Conservation (phyloP, 2,113 vertebrate species). For the Dendropsophus ebraccatus region DNA sequence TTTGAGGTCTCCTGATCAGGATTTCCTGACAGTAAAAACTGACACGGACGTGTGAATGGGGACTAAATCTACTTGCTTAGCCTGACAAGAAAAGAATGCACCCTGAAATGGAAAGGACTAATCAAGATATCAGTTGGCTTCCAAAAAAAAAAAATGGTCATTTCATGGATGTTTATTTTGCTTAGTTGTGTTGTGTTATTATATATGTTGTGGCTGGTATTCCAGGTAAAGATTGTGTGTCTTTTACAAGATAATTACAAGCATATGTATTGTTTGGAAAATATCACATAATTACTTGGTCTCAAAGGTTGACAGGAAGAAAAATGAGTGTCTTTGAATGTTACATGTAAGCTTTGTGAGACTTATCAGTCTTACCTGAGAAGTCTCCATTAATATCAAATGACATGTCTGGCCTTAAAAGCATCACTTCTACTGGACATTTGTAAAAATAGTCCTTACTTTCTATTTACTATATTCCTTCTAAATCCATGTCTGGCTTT, state of each 20-base stretch:
- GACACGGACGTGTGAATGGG: too few relatives aligned
- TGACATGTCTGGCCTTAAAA: conserved; percentile 57
- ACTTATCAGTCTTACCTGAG: conserved; percentile 53
- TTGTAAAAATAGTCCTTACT: neutral
- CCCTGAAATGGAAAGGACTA: too few relatives aligned
- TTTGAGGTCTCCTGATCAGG: too few relatives aligned
- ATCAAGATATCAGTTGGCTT: too few relatives aligned
- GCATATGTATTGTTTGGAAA: conserved; percentile 41
- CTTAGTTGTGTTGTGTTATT: neutral
- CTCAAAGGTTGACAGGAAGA: conserved; percentile 9
- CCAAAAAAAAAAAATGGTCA: too few relatives aligned
- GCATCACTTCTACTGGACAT: conserved; percentile 60
- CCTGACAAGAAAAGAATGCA: too few relatives aligned
- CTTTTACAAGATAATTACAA: conserved; percentile 17
- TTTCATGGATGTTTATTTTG: too few relatives aligned
- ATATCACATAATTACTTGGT: conserved; percentile 31
- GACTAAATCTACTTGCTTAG: too few relatives aligned
- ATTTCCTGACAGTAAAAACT: too few relatives aligned
- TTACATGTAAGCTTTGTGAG: neutral
- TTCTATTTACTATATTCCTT: too few relatives aligned
- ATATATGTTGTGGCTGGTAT: neutral
- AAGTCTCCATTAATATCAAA: conserved; percentile 63
- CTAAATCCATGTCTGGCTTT: too few relatives aligned
- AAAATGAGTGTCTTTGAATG: neutral
- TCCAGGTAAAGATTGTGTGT: neutral